Percentiles rank a stretch among this genome's conserved stretches.
Conservation (phyloP, 2,113 vertebrate species). For the Vombatus ursinus region DNA sequence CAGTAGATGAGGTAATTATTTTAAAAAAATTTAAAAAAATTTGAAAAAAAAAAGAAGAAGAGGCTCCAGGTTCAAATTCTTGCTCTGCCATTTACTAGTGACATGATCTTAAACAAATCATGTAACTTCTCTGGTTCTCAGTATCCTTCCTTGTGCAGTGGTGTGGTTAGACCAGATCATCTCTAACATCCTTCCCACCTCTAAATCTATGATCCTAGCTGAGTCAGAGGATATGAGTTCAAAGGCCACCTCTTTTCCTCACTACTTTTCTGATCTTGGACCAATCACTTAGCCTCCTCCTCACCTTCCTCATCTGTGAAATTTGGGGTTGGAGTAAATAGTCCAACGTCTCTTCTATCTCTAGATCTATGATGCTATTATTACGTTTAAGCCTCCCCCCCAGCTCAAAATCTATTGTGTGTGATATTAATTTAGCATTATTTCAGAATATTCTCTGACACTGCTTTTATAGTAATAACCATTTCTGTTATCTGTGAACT, state of each 20-base stretch:
- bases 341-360: neutral
- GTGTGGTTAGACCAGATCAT: neutral
- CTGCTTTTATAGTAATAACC: neutral
- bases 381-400: neutral
- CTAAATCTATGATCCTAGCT: neutral
- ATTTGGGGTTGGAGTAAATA: neutral
- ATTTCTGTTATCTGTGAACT: slow-evolving; percentile 14
- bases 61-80: neutral
- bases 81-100: neutral
- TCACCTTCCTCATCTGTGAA: neutral
- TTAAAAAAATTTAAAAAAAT: no score
- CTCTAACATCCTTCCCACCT: neutral
- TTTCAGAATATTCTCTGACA: neutral
- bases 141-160: neutral
- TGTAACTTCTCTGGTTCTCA: neutral
- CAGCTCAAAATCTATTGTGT: neutral
- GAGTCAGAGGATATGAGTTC: neutral
- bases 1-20: no score
- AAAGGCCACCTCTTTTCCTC: neutral
- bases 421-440: neutral
- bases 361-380: neutral
- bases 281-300: neutral
- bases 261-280: neutral
- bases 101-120: neutral
- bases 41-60: no score